Conservation (phyloP, 2,888 invertebrate genomes). For the Rhamnusium bicolor region DNA sequence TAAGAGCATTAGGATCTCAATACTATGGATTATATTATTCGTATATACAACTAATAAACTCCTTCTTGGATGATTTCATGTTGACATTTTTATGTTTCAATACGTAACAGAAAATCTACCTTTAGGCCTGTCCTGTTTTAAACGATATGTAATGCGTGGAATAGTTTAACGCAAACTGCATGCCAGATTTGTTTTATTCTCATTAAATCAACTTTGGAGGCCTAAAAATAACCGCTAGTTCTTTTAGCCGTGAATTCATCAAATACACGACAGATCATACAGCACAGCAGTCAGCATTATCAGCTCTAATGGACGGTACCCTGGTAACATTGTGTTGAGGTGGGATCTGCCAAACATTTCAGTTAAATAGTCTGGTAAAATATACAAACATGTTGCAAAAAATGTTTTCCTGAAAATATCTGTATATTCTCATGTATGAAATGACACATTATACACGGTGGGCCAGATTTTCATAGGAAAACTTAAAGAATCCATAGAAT, state of each 20-base stretch:
- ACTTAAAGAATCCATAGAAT: too few species aligned
- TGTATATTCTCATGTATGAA: too few species aligned
- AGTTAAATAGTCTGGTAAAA: not conserved
- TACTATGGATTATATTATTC: too few species aligned
- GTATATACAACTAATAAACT: too few species aligned
- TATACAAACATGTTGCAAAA: constrained; percentile 1
- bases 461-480: too few species aligned
- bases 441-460: too few species aligned
- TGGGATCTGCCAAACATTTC: constrained; percentile 21
- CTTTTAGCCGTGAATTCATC: constrained; percentile 28
- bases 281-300: not conserved
- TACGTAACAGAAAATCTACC: not conserved
- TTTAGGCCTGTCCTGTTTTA: not conserved
- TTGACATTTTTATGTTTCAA: too few species aligned
- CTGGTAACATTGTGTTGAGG: constrained; percentile 21
- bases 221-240: constrained; percentile 35
- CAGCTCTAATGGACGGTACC: constrained; percentile 3
- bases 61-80: too few species aligned
- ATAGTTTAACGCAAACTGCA: constrained; percentile 30
- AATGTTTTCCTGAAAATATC: not conserved
- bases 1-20: too few species aligned
- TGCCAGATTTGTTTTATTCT: constrained; percentile 35
- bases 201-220: constrained; percentile 30
- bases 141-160: constrained; percentile 11
- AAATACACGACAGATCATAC: constrained; percentile 5